Base-by-base conservation (phyloP, 2,797 vertebrate genomes). In the Brachyalestes nurse region DNA sequence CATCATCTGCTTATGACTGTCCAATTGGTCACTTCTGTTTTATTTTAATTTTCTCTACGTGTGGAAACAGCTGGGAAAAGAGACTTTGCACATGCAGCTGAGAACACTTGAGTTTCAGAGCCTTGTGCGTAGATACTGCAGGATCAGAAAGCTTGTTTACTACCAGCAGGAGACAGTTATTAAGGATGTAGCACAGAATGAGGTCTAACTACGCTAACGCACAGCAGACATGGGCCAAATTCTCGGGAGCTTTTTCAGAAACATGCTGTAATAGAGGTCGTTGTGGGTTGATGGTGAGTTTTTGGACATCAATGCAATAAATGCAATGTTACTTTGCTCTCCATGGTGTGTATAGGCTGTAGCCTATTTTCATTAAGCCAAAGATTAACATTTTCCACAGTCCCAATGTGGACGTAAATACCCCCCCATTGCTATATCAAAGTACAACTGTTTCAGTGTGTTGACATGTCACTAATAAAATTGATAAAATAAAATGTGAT, bases 71-170 rank as follows among this genome's bases (percentile, higher is more conserved):
- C 25, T 66, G 51, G 67, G 45, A 57, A 62, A 0, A 4, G 16
- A 64, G 47, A 72, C 58, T 2, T 75, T 55, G 73, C 17, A 19
- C 14, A 28, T 25, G 6, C 58, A 17, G 16, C 58, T 53, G 17
- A 28, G n/a, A n/a, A n/a, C n/a, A 67, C 34, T 4, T 60, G 90
- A 89, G 87, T 91, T 88, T 88, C 71, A 85, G 78, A 72, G 62
- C 7, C 65, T 86, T 71, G 23, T 47, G 38, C 72, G 78, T 78
- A 38, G 1, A 25, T 79, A 78, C 38, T 79, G 69, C 40, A 77
- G 81, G 77, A 75, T 12, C 23, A 73, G 78, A 85, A 77, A 34
- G n/a, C 16, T 66, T 53, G 61, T 75, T 28, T 79, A 69, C 14
- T 25, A 17, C 42, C 13, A 45, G 65, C 45, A 28, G 23, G 45